These are phyloP conservation scores for Drosophila leonis DNA, from an alignment of 2,888 invertebrate species.

Conservation along the genomic window DNA sequence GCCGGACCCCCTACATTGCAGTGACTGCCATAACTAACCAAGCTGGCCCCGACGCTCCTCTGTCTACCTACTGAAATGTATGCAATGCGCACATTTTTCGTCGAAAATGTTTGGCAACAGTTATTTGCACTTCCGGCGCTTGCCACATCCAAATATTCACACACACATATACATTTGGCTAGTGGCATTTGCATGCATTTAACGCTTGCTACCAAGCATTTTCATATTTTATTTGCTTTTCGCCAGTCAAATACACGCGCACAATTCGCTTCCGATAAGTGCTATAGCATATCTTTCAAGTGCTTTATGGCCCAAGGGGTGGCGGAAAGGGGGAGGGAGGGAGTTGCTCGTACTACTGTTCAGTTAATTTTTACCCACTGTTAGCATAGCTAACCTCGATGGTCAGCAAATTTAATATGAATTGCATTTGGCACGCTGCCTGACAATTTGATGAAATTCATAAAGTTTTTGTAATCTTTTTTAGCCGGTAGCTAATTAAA, in stretches of 20 bases:
- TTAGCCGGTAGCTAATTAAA: constrained; percentile 36
- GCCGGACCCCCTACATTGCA: background rate
- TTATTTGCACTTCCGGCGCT: constrained; percentile 73
- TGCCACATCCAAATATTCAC: constrained; percentile 32
- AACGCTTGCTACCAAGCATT: constrained; percentile 62
- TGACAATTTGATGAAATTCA: constrained; percentile 36
- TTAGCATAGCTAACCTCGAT: constrained; percentile 26
- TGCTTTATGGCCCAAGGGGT: constrained; percentile 13
- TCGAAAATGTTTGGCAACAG: constrained; percentile 77
- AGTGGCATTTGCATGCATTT: constrained; percentile 63
- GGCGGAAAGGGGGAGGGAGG: background rate
- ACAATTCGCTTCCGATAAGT: constrained; percentile 53
- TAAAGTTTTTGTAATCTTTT: constrained; percentile 38
- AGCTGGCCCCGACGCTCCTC: background rate
- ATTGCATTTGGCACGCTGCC: constrained; percentile 25
- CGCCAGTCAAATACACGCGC: constrained; percentile 22
- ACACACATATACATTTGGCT: constrained; percentile 21
- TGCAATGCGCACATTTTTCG: constrained; percentile 75
- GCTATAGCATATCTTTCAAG: constrained; percentile 49
- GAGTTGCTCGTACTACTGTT: background rate
- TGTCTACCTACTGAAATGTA: constrained; percentile 38
- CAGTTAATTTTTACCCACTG: constrained; percentile 25
- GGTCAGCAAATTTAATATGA: constrained; percentile 40
- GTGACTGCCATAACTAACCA: constrained; percentile 17
- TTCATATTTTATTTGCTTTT: constrained; percentile 72